Percentiles rank a stretch among this genome's conserved stretches.
phyloP scores from a whole-genome alignment of 2,113 vertebrate genomes.

The Tetrao urogallus region DNA sequence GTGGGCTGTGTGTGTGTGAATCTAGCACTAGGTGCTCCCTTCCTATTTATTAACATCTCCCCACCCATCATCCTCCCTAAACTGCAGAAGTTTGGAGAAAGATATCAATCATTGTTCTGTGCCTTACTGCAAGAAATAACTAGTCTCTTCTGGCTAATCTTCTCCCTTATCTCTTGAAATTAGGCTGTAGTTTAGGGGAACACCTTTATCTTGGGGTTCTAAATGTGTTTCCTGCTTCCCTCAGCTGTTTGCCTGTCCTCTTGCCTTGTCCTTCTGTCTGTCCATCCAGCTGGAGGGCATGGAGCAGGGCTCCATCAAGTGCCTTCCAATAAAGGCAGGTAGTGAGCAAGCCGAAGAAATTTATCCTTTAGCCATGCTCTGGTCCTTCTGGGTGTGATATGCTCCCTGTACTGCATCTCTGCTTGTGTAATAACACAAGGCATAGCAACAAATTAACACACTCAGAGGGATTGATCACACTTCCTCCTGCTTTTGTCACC shows the following conservation, averaged over 20 bases:
- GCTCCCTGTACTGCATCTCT: not conserved
- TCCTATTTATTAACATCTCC: not conserved
- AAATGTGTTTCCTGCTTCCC: not conserved
- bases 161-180: not conserved
- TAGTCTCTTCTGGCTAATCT: not conserved
- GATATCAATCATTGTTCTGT: not conserved
- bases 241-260: not conserved
- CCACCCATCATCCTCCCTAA: rapidly evolving
- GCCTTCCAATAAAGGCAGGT: rapidly evolving
- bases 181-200: not conserved
- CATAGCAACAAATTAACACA: not conserved
- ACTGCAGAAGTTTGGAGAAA: not conserved
- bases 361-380: not conserved
- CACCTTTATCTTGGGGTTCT: not conserved
- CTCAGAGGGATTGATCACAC: not conserved
- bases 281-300: rapidly evolving
- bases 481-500: not conserved
- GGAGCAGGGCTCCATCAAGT: rapidly evolving
- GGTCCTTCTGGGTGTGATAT: not conserved
- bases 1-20: not conserved
- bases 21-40: not conserved
- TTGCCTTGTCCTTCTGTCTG: rapidly evolving
- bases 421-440: not conserved
- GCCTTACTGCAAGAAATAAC: not conserved
- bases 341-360: not conserved